Percentiles rank a stretch among this genome's conserved stretches.
Conservation (phyloP, 2,888 invertebrate species). For the Leucophenga maculata region DNA sequence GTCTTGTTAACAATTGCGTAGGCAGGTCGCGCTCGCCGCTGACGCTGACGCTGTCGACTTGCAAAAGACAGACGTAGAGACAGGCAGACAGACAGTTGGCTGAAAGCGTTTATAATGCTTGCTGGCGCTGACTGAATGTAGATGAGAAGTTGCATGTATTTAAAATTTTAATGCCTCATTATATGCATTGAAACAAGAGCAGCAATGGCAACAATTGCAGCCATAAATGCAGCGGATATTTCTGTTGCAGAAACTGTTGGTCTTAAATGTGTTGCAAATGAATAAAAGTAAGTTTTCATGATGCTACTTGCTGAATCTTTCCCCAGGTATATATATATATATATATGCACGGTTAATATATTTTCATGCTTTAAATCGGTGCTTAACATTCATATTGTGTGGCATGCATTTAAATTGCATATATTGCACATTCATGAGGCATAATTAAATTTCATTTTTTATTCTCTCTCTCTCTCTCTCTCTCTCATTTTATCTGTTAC, state of each 20-base stretch:
- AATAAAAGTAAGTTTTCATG: not conserved
- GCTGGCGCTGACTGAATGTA: not conserved
- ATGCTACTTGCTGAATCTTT: not conserved
- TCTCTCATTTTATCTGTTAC: not conserved
- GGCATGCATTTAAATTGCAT: not conserved
- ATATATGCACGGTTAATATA: not conserved
- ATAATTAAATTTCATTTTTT: constrained; percentile 12
- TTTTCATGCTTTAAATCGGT: not conserved
- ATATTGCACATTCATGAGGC: not conserved
- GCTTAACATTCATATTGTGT: constrained; percentile 11
- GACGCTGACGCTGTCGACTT: too few relatives aligned
- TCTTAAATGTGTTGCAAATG: constrained; percentile 13
- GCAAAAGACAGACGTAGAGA: too few relatives aligned
- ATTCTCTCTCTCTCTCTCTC: not conserved
- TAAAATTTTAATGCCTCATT: constrained; percentile 21
- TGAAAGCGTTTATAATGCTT: not conserved
- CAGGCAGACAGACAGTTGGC: not conserved
- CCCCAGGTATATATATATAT: not conserved
- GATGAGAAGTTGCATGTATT: constrained; percentile 9
- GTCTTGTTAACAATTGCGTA: not conserved
- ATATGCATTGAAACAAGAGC: constrained; percentile 14
- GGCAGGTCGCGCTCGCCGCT: constrained; percentile 3
- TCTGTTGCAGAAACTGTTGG: not conserved
- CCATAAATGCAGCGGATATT: not conserved
- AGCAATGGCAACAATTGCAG: not conserved